Conservation (phyloP, 2,888 invertebrate species). For the Polyommatus icarus region DNA sequence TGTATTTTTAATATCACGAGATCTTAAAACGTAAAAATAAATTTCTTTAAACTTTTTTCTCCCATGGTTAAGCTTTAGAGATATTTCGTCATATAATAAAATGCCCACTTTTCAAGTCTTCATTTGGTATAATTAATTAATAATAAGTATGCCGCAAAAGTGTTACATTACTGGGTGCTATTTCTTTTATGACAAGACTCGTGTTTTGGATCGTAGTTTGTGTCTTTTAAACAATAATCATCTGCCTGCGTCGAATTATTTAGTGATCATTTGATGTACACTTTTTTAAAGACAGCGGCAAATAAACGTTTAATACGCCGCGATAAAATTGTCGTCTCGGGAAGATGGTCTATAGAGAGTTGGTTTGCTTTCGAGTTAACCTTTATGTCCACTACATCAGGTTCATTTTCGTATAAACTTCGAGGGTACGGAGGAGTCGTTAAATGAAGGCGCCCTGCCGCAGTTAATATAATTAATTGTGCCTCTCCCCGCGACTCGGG, state of each 20-base stretch:
- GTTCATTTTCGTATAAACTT: background rate
- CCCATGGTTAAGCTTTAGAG: no score
- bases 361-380: background rate
- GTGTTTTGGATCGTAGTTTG: background rate
- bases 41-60: no score
- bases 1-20: no score
- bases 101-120: no score
- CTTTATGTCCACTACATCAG: background rate
- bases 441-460: conserved; percentile 1
- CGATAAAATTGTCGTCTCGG: conserved; percentile 5
- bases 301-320: background rate
- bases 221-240: background rate
- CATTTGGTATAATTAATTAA: no score
- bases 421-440: background rate
- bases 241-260: background rate
- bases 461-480: conserved; percentile 17
- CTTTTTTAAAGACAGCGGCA: background rate
- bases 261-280: background rate
- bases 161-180: no score
- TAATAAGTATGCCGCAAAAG: no score
- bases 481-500: background rate
- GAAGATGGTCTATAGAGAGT: background rate
- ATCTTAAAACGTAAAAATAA: no score
- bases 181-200: no score
- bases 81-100: no score